Evolutionary conservation across 2,888 invertebrate genomes (phyloP).

Genomic region (Tyria jacobaeae): DNA sequence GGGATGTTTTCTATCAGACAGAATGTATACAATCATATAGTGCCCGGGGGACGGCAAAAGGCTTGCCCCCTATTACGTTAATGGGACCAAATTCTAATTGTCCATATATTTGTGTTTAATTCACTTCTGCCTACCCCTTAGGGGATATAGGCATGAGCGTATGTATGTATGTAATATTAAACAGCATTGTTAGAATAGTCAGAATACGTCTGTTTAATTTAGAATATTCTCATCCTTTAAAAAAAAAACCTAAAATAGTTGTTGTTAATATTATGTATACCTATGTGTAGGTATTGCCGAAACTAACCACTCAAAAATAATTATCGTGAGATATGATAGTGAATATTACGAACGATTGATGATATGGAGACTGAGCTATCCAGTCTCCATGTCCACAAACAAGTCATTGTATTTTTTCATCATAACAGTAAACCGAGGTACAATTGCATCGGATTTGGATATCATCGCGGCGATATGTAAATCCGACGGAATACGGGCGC

Average conservation of each 20-base stretch:
- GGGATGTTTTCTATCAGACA: no score
- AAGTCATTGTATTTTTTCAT: slow-evolving; percentile 10
- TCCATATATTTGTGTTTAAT: no score
- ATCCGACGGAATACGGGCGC: slow-evolving; percentile 66
- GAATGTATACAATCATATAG: no score
- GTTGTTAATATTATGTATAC: not conserved
- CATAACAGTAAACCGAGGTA: slow-evolving; percentile 22
- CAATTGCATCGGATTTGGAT: slow-evolving; percentile 4
- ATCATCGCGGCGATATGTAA: slow-evolving; percentile 1
- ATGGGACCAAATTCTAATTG: no score
- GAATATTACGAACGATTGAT: not conserved
- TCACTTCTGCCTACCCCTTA: no score
- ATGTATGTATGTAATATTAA: no score
- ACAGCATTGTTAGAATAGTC: not conserved
- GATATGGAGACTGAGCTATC: no score
- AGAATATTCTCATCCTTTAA: not conserved
- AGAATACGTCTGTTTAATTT: not conserved
- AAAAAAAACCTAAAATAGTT: slow-evolving; percentile 5
- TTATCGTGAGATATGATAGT: not conserved
- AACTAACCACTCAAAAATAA: not conserved
- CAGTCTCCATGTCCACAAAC: slow-evolving; percentile 4
- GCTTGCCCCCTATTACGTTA: no score
- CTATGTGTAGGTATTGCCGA: not conserved
- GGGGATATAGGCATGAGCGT: no score
- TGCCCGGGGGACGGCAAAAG: no score